Evolutionary conservation across 2,888 invertebrate species (phyloP).

Genomic region (Hypercompe scribonia): DNA sequence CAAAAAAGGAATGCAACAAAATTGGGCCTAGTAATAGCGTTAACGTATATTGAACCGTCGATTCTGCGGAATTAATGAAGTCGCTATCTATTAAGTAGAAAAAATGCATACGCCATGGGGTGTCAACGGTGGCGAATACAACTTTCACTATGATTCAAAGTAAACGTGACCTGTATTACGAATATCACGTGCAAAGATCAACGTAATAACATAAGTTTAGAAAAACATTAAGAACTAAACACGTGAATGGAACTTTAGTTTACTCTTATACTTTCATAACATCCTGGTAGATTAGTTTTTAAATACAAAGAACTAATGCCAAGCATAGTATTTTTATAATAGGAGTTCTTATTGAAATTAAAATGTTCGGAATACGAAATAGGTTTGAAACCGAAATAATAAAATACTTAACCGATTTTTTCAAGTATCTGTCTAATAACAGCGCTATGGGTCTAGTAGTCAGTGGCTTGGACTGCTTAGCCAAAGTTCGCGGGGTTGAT

Average conservation of each 20-base stretch:
- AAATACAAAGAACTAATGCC: slow-evolving; percentile 18
- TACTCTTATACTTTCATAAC: slow-evolving; percentile 37
- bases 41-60: slow-evolving; percentile 28
- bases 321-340: not conserved
- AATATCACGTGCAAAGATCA: slow-evolving; percentile 49
- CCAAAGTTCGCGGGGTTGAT: too few species aligned
- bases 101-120: slow-evolving; percentile 2
- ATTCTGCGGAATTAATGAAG: slow-evolving; percentile 27
- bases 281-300: slow-evolving; percentile 33
- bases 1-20: not conserved
- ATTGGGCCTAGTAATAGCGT: slow-evolving; percentile 19
- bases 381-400: not conserved
- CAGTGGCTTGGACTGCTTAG: too few species aligned
- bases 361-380: not conserved
- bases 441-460: too few species aligned
- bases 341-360: not conserved
- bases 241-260: slow-evolving; percentile 46
- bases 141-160: slow-evolving; percentile 51
- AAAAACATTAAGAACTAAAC: slow-evolving; percentile 47
- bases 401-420: not conserved
- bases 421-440: too few species aligned
- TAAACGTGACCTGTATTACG: slow-evolving; percentile 52
- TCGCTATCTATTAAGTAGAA: slow-evolving; percentile 13
- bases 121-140: slow-evolving; percentile 21
- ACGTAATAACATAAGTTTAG: slow-evolving; percentile 42